phyloP scores from a whole-genome alignment of 1,140 invertebrate species.

The Diabrotica virgifera region DNA sequence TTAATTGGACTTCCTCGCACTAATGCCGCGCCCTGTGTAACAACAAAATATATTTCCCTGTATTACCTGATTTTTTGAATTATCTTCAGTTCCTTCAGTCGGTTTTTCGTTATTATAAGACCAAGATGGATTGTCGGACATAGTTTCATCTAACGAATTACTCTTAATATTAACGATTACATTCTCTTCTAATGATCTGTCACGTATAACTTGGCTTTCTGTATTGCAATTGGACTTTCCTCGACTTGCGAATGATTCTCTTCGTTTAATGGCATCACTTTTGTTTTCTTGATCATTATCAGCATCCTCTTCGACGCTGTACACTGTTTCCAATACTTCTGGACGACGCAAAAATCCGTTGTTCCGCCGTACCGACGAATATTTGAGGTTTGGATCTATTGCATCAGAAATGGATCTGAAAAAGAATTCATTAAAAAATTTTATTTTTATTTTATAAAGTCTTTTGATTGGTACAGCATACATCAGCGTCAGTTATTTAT shows the following conservation, averaged over 20 bases:
- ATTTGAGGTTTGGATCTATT: conserved; percentile 73
- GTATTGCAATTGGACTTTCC: conserved; percentile 49
- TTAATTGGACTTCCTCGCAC: no score
- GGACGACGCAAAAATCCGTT: conserved; percentile 74
- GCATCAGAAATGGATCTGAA: conserved; percentile 71
- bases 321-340: conserved; percentile 81
- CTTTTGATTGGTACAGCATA: no score
- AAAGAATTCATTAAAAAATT: not conserved
- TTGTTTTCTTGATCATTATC: conserved; percentile 57
- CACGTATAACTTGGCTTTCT: conserved; percentile 49
- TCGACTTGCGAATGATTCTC: conserved; percentile 49
- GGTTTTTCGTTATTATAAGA: conserved; percentile 21
- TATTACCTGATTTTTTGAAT: conserved; percentile 47
- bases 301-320: conserved; percentile 78
- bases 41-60: no score
- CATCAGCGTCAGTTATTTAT: no score
- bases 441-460: no score
- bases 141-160: conserved; percentile 39
- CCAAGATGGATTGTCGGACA: conserved; percentile 43
- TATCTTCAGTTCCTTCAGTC: conserved; percentile 28
- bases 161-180: conserved; percentile 43
- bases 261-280: conserved; percentile 49
- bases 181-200: conserved; percentile 38
- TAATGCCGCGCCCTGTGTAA: no score
- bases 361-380: conserved; percentile 63